Evolutionary conservation across 2,797 vertebrate genomes (phyloP).

Genomic region (Pipistrellus pipistrellus): DNA sequence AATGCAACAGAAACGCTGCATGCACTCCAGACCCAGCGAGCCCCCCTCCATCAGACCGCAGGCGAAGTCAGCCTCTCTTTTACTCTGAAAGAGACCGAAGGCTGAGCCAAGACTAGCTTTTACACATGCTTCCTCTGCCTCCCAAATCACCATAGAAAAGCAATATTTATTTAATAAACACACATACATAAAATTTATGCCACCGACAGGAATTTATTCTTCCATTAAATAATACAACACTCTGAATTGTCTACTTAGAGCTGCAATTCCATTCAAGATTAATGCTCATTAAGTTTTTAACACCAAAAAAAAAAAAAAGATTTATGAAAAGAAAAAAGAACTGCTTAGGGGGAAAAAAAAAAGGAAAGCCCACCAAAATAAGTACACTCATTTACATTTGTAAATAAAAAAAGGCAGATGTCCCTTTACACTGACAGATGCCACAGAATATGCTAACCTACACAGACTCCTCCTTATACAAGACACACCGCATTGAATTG

Average conservation of each 20-base stretch:
- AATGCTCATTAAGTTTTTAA: neutral
- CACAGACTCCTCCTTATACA: neutral
- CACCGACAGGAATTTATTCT: constrained; percentile 76
- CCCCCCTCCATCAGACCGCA: neutral
- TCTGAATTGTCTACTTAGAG: neutral
- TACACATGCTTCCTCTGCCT: neutral
- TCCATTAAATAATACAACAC: neutral
- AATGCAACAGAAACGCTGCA: neutral
- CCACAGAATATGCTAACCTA: neutral
- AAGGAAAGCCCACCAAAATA: neutral
- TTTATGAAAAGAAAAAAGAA: neutral
- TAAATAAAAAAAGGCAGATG: neutral
- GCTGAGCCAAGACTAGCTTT: neutral
- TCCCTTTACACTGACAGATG: neutral
- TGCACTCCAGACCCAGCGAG: neutral
- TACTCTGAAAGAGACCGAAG: neutral
- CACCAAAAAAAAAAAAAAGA: constrained; percentile 41
- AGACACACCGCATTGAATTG: too few relatives aligned
- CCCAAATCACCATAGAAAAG: neutral
- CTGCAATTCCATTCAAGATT: neutral
- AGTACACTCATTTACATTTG: neutral
- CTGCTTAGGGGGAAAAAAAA: neutral
- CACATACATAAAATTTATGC: neutral
- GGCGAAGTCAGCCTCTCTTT: neutral
- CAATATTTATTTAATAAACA: constrained; percentile 25